Conservation (phyloP, 2,113 vertebrate genomes). For the Aix galericulata region DNA sequence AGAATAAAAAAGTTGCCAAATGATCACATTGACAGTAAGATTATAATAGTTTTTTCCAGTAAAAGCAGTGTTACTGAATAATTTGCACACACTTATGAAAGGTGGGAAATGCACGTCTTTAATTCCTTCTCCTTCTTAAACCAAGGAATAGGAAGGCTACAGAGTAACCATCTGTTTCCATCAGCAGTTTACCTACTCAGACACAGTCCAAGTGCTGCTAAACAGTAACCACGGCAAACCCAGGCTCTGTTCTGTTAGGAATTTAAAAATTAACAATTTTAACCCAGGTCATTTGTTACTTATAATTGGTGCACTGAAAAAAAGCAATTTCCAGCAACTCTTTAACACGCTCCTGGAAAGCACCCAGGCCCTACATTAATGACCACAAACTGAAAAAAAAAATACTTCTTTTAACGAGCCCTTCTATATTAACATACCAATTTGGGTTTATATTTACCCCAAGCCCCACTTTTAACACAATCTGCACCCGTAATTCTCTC, state of each 20-base stretch:
- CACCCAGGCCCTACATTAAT: neutral
- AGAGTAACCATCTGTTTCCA: neutral
- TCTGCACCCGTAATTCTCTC: neutral
- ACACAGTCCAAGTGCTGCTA: constrained; percentile 47
- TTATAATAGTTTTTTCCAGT: neutral
- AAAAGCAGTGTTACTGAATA: neutral
- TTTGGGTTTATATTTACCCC: neutral
- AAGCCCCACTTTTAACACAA: neutral
- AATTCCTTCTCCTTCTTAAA: neutral
- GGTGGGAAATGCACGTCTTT: neutral
- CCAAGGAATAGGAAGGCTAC: neutral
- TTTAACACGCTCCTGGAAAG: neutral
- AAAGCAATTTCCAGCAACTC: neutral
- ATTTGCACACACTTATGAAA: neutral
- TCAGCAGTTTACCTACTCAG: neutral
- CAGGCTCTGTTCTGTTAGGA: constrained; percentile 62
- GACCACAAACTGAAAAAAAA: neutral
- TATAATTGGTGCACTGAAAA: neutral
- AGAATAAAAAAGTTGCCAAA: neutral
- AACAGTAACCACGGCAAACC: constrained; percentile 71
- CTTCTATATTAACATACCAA: neutral
- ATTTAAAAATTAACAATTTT: constrained; percentile 52
- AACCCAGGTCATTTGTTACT: neutral
- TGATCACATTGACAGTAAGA: neutral
- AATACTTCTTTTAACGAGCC: neutral